Evolutionary conservation across 1,140 invertebrate genomes (phyloP), one percentile per base, ranked within the genome.

Genomic region (Pseudomyrmex cubaensis): DNA sequence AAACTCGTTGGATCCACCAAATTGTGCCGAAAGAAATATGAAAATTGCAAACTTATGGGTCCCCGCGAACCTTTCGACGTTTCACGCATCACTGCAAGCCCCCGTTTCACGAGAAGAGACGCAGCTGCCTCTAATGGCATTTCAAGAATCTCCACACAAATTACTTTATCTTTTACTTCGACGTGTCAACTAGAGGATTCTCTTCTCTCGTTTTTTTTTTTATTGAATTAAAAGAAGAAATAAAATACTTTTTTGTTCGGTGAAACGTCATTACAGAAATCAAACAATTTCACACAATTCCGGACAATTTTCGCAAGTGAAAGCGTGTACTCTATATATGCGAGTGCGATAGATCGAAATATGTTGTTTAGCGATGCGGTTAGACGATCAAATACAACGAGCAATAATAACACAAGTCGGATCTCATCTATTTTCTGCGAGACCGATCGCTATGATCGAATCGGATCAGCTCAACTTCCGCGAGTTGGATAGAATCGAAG

Each of bases 11-110:
- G 56, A 46, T 59, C 48, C 22, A 35, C 5, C n/a, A 63, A 62
- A 85, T 73, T 66, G 46, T 73, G 17, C 54, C 13, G 80, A 87
- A 87, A 89, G 76, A 70, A 85, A 89, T 85, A 91, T 86, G 85
- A 91, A 92, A 92, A 91, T 91, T 90, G 89, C 89, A 87, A 89
- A 92, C 87, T 91, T 93, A 92, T 85, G 90, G 74, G 75, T 57
- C 72, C 8, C 9, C 46, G 52, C 72, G 59, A 70, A 78, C 59
- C 82, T 78, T 66, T 83, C 80, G 57, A 76, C 72, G 25, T 72
- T 56, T 85, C 72, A 56, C 59, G 50, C 69, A 63, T 67, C 69
- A 56, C 20, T 85, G 73, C 85, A 25, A 57, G 76, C 0, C 4
- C 0, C 35, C 35, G 35, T 15, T 20, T 44, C 80, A 46, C 10